Base-by-base conservation (phyloP, 2,888 invertebrate species). In the Aplocera efformata region DNA sequence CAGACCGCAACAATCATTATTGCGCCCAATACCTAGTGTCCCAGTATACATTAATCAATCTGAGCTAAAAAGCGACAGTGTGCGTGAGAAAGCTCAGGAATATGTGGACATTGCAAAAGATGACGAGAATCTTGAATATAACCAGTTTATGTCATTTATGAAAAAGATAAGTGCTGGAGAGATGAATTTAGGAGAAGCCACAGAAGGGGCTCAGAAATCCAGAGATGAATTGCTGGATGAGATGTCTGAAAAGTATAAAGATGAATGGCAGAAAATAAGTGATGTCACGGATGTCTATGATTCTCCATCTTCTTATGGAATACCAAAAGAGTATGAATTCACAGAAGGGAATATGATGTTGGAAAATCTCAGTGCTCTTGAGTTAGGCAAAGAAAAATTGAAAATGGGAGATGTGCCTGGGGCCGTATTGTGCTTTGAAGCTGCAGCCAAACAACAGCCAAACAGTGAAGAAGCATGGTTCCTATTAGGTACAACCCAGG, bases 381-480 rank as follows among this genome's bases (percentile, higher is more conserved):
- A 94, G 72, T 93, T 95, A 60, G 98, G 98, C 0, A 93, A 96
- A 69, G 91, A 93, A 58, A 93, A 94, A 68, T 79, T 98, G 51
- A 91, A 91, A 60, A 91, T 91, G 58, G 98, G 98, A 6, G 98
- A 99, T 79, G 91, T 99, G 53, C 97, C 98, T 20, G 96, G 97
- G 57, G 99, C 99, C 8, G 98, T 98, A 0, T 81, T 99, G 13
- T 95, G 98, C 66, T 99, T 99, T 83, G 99, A 99, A 84, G 96
- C 97, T 33, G 98, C 98, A 6, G 97, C 93, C 1, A 94, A 95
- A 65, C 93, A 96, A 67, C 90, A 94, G 32, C 92, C 94, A 1
- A 90, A 93, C 32, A 94, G 94, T 63, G 88, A 91, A 0, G 94
- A 96, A 77, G 94, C 94, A 1, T 98, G 98, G 98, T 92, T 94